Evolutionary conservation across 2,113 vertebrate genomes (phyloP).

Genomic region (Mesoclemmys tuberculata): DNA sequence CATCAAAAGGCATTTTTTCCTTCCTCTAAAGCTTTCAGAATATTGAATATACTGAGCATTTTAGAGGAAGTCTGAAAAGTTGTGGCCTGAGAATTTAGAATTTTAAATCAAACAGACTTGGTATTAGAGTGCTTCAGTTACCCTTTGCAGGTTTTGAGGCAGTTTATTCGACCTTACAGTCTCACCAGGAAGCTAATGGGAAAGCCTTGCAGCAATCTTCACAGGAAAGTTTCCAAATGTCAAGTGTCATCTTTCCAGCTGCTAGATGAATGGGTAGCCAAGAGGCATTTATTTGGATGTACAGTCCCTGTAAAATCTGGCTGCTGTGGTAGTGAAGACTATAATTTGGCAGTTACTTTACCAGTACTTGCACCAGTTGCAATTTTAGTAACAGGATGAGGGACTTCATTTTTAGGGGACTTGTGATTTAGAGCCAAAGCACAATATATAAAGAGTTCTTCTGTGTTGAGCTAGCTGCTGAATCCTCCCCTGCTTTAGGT

Average conservation of each 20-base stretch:
- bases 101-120: constrained; percentile 75
- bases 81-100: constrained; percentile 75
- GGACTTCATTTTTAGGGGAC: constrained; percentile 29
- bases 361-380: constrained; percentile 49
- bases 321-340: constrained; percentile 70
- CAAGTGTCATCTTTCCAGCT: constrained; percentile 86
- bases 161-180: constrained; percentile 83
- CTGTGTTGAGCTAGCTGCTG: constrained; percentile 24
- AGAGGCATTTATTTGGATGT: constrained; percentile 82
- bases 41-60: constrained; percentile 33
- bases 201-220: constrained; percentile 84
- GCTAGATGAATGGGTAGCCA: constrained; percentile 85
- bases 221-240: constrained; percentile 84
- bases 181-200: constrained; percentile 85
- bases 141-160: constrained; percentile 83
- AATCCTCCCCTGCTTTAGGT: constrained; percentile 22
- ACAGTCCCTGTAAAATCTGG: constrained; percentile 77
- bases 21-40: background rate
- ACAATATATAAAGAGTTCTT: background rate
- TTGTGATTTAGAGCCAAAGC: constrained; percentile 41
- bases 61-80: constrained; percentile 67
- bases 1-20: constrained; percentile 37
- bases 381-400: constrained; percentile 28
- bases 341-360: constrained; percentile 74
- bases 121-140: constrained; percentile 75